Percentiles rank a stretch among this genome's conserved stretches.
Evolutionary conservation across 2,113 vertebrate genomes (phyloP).

Genomic region (Megaceryle torquata): DNA sequence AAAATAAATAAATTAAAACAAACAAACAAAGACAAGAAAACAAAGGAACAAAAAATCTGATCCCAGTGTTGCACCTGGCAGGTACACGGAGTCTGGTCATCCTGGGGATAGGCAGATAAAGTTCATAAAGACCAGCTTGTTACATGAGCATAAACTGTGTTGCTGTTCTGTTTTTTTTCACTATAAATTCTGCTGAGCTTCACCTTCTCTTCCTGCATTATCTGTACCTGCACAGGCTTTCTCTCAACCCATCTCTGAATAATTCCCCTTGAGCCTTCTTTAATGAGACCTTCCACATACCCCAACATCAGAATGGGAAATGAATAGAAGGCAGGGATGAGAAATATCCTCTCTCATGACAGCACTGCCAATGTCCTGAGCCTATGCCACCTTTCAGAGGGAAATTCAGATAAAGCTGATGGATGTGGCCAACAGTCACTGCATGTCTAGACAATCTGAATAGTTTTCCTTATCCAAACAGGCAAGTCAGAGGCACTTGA

Average conservation of each 20-base stretch:
- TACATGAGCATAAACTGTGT: not conserved
- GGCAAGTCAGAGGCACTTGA: not conserved
- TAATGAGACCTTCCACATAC: not conserved
- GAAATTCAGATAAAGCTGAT: not conserved
- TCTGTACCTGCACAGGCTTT: not conserved
- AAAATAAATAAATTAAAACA: not conserved
- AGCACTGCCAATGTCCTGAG: not conserved
- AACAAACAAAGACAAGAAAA: too few species aligned
- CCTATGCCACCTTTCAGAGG: not conserved
- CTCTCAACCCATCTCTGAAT: not conserved
- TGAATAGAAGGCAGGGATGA: not conserved
- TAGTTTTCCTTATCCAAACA: conserved; percentile 30
- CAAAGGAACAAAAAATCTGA: not conserved
- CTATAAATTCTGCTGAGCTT: not conserved
- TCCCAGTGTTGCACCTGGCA: not conserved
- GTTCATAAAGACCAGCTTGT: not conserved
- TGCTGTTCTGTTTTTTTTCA: not conserved
- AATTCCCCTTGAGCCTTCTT: not conserved
- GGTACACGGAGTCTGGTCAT: not conserved
- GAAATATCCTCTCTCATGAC: not conserved
- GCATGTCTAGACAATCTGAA: conserved; percentile 18
- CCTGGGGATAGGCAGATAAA: not conserved
- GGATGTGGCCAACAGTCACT: not conserved
- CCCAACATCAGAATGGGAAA: not conserved
- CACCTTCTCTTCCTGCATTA: not conserved